Conservation (phyloP, 2,113 vertebrate genomes). For the Turdus rufiventris region DNA sequence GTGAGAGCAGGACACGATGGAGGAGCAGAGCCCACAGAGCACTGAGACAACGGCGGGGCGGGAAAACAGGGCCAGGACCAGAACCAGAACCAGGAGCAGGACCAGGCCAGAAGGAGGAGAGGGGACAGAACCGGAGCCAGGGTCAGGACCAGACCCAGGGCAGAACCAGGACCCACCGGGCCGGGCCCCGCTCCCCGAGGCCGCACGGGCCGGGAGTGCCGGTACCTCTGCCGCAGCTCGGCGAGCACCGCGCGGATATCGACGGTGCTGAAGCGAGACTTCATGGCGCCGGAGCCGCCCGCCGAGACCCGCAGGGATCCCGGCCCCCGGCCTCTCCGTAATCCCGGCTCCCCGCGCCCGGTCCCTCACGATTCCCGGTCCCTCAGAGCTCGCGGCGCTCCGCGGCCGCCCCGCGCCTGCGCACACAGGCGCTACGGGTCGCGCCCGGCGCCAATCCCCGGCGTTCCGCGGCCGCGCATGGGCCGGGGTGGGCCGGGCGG, state of each 20-base stretch:
- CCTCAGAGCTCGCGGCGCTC: neutral
- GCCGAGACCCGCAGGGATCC: neutral
- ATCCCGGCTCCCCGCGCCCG: neutral
- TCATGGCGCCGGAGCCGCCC: constrained; percentile 72
- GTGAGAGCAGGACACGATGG: neutral
- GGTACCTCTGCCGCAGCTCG: constrained; percentile 72
- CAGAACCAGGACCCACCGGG: neutral
- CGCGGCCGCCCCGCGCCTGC: neutral
- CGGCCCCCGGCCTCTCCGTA: neutral
- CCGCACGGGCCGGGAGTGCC: neutral
- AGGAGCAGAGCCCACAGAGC: neutral
- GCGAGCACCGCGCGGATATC: constrained; percentile 87
- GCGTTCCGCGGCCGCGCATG: neutral
- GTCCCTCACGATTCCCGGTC: neutral
- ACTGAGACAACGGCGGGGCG: neutral
- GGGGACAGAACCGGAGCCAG: no score
- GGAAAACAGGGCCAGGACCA: no score
- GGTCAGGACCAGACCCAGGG: no score
- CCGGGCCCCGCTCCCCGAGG: neutral
- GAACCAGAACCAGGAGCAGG: neutral
- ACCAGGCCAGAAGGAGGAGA: no score
- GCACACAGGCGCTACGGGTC: neutral
- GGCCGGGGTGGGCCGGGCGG: no score
- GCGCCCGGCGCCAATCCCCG: neutral
- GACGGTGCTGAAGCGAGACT: constrained; percentile 87